Evolutionary conservation across 2,888 invertebrate genomes (phyloP).

Genomic region (Tenthredo distinguenda): DNA sequence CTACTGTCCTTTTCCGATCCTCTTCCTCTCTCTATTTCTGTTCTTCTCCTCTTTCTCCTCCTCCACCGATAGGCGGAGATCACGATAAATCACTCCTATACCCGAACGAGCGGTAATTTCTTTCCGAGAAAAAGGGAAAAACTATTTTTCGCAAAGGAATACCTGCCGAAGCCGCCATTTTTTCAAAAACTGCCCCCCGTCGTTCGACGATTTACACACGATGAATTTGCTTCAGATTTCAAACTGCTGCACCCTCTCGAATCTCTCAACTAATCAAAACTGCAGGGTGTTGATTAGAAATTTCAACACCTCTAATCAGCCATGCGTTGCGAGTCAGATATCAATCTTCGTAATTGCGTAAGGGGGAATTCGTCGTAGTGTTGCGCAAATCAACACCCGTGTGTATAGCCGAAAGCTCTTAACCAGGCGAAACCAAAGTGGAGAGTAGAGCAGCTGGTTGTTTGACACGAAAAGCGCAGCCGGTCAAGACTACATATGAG

Average conservation of each 20-base stretch:
- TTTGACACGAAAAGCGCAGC: slow-evolving; percentile 56
- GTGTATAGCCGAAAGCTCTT: slow-evolving; percentile 48
- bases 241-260: neutral
- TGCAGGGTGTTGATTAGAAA: slow-evolving; percentile 4
- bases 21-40: slow-evolving; percentile 40
- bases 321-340: neutral
- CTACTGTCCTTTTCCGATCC: slow-evolving; percentile 53
- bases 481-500: slow-evolving; percentile 52
- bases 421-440: slow-evolving; percentile 18
- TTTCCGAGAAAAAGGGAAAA: slow-evolving; percentile 13
- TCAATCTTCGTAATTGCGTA: neutral
- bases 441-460: slow-evolving; percentile 57
- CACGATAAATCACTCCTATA: slow-evolving; percentile 43
- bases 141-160: slow-evolving; percentile 12
- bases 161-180: neutral
- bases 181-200: neutral
- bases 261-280: neutral
- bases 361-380: neutral
- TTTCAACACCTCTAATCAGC: slow-evolving; percentile 21
- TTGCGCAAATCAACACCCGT: slow-evolving; percentile 45
- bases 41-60: slow-evolving; percentile 37
- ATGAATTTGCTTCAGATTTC: neutral
- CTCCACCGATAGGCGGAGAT: slow-evolving; percentile 44
- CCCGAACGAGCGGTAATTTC: slow-evolving; percentile 35
- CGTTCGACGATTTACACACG: neutral